Base-by-base conservation (phyloP, 2,113 vertebrate genomes). In the Apaloderma vittatum region DNA sequence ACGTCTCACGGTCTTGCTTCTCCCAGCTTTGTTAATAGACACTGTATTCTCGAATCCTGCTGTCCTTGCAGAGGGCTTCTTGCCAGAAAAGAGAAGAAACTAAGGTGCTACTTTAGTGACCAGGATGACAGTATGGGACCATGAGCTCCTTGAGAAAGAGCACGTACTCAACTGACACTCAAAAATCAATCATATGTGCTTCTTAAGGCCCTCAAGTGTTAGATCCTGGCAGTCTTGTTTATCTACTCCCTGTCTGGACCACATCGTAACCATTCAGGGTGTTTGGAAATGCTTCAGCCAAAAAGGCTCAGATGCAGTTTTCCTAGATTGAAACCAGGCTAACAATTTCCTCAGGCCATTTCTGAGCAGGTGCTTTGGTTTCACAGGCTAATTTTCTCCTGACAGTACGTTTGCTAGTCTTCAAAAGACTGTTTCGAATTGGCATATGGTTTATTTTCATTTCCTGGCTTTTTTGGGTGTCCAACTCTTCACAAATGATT, bases 301-400 rank as follows among this genome's bases (percentile, higher is more conserved):
- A 23, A 74, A 86, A 81, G 36, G 61, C 71, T 90, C n/a, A 73
- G 21, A 58, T 51, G 24, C 45, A 80, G 43, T 91, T 91, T 94
- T 77, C 49, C 52, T 78, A 40, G 22, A 91, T 6, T 71, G 52
- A 43, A 94, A 84, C 13, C 15, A 80, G 52, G 43, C 59, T 77
- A 55, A 49, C n/a, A 45, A 4, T 43, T 77, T 89, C 73, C 63
- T 88, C 34, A 18, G 54, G 65, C 48, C 48, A 71, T 81, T 77
- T 91, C 59, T 75, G 52, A 91, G 76, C 51, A 91, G 45, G 65
- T 43, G 34, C 36, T 37, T 81, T 71, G 48, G 37, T 61, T 93
- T 93, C 75, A 70, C 20, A 66, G 71, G 45, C 36, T 75, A 9
- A n/a, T 90, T 88, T 95, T 76, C 48, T 84, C 68, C 65, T 77